Percentiles rank a stretch among this genome's conserved stretches.
Evolutionary conservation across 1,140 invertebrate genomes (phyloP).

Genomic region (Cydia strobilella): DNA sequence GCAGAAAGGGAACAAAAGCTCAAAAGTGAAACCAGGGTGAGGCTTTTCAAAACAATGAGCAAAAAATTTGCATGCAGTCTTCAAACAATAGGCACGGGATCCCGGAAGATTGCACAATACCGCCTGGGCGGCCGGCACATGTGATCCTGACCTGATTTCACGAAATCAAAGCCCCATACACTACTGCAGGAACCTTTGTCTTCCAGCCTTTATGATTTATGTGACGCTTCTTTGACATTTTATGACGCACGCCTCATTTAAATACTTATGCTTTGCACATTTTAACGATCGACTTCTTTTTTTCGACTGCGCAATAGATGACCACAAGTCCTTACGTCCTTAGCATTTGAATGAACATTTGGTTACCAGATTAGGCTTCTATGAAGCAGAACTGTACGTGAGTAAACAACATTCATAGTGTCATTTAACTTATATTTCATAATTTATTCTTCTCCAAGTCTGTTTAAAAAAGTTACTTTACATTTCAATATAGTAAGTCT

Average conservation of each 20-base stretch:
- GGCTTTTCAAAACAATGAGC: slow-evolving; percentile 38
- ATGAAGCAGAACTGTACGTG: slow-evolving; percentile 57
- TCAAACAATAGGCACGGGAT: slow-evolving; percentile 49
- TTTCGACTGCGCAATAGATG: slow-evolving; percentile 67
- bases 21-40: slow-evolving; percentile 20
- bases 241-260: slow-evolving; percentile 77
- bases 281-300: slow-evolving; percentile 59
- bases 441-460: slow-evolving; percentile 38
- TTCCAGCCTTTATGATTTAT: slow-evolving; percentile 76
- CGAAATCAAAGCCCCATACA: slow-evolving; percentile 56
- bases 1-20: slow-evolving; percentile 17
- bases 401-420: slow-evolving; percentile 60
- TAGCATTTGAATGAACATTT: slow-evolving; percentile 78
- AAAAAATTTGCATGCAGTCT: slow-evolving; percentile 63
- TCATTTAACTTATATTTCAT: slow-evolving; percentile 55
- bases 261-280: slow-evolving; percentile 78
- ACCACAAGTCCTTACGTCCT: slow-evolving; percentile 58
- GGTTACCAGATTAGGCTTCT: slow-evolving; percentile 78
- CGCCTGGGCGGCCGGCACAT: slow-evolving; percentile 66
- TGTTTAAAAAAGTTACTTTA: slow-evolving; percentile 40
- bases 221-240: slow-evolving; percentile 73
- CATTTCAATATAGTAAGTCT: slow-evolving; percentile 42
- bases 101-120: slow-evolving; percentile 76
- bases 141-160: slow-evolving; percentile 77
- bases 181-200: slow-evolving; percentile 67